These are phyloP conservation scores for Aleadryas rufinucha DNA, from an alignment of 2,113 vertebrate species.

Conservation along the genomic window DNA sequence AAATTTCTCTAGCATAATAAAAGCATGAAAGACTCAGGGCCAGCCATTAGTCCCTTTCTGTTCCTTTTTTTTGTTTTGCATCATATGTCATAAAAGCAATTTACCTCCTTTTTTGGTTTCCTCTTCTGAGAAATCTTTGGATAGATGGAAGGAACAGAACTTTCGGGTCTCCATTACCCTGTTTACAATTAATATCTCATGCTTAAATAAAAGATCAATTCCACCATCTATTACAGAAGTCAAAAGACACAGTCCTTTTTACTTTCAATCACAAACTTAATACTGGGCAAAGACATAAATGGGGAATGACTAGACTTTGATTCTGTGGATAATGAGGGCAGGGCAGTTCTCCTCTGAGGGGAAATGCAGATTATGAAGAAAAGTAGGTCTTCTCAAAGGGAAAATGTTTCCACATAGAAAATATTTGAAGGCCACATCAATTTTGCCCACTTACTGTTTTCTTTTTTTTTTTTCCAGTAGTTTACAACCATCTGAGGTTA, in stretches of 20 bases:
- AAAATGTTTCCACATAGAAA: not conserved
- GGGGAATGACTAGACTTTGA: not conserved
- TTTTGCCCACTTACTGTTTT: not conserved
- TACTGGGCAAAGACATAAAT: not conserved
- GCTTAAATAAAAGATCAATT: constrained; percentile 2
- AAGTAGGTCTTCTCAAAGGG: not conserved
- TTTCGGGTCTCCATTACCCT: not conserved
- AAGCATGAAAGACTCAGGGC: not conserved
- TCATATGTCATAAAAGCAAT: not conserved
- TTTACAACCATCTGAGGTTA: not conserved
- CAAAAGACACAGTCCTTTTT: not conserved
- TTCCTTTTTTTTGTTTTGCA: not conserved
- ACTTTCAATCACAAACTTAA: not conserved
- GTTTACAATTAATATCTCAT: not conserved
- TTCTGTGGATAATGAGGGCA: not conserved
- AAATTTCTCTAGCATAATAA: not conserved
- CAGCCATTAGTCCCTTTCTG: not conserved
- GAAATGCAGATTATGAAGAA: not conserved
- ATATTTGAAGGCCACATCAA: not conserved
- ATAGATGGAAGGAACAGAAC: not conserved
- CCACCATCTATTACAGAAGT: not conserved
- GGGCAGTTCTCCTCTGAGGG: not conserved
- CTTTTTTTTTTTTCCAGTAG: not conserved
- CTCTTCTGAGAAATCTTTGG: not conserved
- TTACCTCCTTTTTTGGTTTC: not conserved